phyloP scores from a whole-genome alignment of 53 echinoderm and acorn worm genomes.

The Crossaster papposus region DNA sequence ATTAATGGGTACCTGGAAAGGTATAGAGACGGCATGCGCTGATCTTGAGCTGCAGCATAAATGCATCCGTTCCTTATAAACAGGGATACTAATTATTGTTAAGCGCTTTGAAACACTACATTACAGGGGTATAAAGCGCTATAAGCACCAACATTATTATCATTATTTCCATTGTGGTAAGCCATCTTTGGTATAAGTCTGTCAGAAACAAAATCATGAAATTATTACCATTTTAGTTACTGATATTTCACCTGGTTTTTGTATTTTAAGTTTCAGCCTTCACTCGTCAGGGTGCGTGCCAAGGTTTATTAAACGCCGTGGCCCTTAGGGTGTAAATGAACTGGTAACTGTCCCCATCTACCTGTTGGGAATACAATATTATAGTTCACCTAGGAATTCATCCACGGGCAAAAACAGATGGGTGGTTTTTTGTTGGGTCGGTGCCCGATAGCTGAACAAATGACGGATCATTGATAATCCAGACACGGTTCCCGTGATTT shows the following conservation, averaged over 20 bases:
- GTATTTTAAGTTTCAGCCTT: background rate
- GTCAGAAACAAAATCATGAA: too few relatives aligned
- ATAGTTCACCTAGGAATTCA: background rate
- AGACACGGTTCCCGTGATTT: background rate
- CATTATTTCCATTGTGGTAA: too few relatives aligned
- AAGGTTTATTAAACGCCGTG: constrained; percentile 7
- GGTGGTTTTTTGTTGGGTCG: background rate
- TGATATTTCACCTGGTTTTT: background rate
- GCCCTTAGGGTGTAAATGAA: constrained; percentile 5
- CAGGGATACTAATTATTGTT: too few relatives aligned
- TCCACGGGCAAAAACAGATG: constrained; percentile 1
- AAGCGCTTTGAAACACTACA: too few relatives aligned
- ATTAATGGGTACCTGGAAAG: too few relatives aligned
- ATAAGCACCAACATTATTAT: too few relatives aligned
- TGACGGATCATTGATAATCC: background rate
- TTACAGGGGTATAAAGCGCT: too few relatives aligned
- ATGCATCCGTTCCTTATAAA: too few relatives aligned
- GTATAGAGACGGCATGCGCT: too few relatives aligned
- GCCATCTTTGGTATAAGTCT: too few relatives aligned
- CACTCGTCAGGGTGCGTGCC: constrained; percentile 61
- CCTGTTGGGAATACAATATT: background rate
- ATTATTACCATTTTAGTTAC: too few relatives aligned
- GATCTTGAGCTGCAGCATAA: too few relatives aligned
- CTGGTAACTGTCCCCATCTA: constrained; percentile 14
- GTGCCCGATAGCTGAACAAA: background rate